phyloP scores from a whole-genome alignment of 1,140 invertebrate species.

The Aethina tumida region DNA sequence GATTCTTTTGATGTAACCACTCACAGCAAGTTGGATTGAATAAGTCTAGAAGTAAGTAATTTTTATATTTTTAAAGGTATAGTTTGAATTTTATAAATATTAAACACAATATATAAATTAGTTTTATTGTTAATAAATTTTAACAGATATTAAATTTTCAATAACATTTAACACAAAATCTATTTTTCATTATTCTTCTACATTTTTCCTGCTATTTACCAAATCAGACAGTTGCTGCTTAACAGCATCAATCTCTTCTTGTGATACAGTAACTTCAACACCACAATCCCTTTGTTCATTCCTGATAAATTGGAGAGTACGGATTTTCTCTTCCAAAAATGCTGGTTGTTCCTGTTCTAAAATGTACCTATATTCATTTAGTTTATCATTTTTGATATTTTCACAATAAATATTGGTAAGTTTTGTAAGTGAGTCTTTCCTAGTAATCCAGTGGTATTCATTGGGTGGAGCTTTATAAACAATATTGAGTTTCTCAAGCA shows the following conservation, averaged over 20 bases:
- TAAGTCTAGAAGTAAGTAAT: too few species aligned
- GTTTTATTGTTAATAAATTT: too few species aligned
- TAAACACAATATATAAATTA: too few species aligned
- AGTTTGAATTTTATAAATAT: too few species aligned
- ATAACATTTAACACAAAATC: too few species aligned
- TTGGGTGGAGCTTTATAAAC: slow-evolving; percentile 56
- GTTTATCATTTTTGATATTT: slow-evolving; percentile 49
- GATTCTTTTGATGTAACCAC: not conserved
- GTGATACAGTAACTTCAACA: slow-evolving; percentile 48
- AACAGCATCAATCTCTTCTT: slow-evolving; percentile 53
- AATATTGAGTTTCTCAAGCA: slow-evolving; percentile 71
- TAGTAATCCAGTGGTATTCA: slow-evolving; percentile 50
- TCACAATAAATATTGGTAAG: slow-evolving; percentile 57
- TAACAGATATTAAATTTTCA: too few species aligned
- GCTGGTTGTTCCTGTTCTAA: slow-evolving; percentile 51
- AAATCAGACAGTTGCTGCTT: slow-evolving; percentile 43
- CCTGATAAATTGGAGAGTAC: slow-evolving; percentile 54
- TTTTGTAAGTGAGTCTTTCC: slow-evolving; percentile 55
- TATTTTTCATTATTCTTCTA: too few species aligned
- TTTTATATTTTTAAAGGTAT: too few species aligned
- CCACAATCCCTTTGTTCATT: slow-evolving; percentile 59
- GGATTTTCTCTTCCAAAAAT: slow-evolving; percentile 53
- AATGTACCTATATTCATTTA: slow-evolving; percentile 50
- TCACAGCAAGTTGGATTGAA: too few species aligned
- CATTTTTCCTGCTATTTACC: too few species aligned